phyloP scores from a whole-genome alignment of 2,888 invertebrate genomes.

The Pinctada fucata region DNA sequence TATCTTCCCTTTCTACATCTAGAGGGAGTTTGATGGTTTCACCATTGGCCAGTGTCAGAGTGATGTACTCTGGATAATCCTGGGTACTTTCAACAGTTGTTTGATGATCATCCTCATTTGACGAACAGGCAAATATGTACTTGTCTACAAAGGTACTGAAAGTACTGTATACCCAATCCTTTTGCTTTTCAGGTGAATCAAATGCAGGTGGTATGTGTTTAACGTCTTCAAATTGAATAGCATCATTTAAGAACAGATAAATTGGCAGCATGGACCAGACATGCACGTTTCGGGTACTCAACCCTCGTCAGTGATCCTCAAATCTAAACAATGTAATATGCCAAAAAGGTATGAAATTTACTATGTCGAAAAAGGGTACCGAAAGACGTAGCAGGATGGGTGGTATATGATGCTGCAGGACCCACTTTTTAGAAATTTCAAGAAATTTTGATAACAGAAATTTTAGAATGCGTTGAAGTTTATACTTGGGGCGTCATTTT shows the following conservation, averaged over 20 bases:
- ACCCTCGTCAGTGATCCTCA: too few relatives aligned
- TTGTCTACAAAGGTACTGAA: constrained; percentile 14
- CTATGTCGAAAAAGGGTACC: too few relatives aligned
- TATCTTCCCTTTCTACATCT: not conserved
- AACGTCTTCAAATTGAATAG: too few relatives aligned
- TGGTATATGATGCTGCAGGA: too few relatives aligned
- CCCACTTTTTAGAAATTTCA: too few relatives aligned
- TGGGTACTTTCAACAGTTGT: not conserved
- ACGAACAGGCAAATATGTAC: not conserved
- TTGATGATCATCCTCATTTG: not conserved
- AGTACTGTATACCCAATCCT: not conserved
- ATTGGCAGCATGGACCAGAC: too few relatives aligned
- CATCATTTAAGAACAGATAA: too few relatives aligned
- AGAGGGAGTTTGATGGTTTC: not conserved
- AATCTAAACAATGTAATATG: too few relatives aligned
- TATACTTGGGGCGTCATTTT: not conserved
- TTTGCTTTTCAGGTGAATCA: not conserved
- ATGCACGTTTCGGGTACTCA: too few relatives aligned
- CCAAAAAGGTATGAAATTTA: too few relatives aligned
- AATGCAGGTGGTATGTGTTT: not conserved
- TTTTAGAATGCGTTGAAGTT: not conserved
- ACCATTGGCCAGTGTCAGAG: constrained; percentile 12
- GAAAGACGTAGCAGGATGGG: too few relatives aligned
- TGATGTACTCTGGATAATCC: not conserved
- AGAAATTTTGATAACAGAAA: too few relatives aligned